Conservation (phyloP, 1,140 invertebrate species). For the Atta colombica region DNA sequence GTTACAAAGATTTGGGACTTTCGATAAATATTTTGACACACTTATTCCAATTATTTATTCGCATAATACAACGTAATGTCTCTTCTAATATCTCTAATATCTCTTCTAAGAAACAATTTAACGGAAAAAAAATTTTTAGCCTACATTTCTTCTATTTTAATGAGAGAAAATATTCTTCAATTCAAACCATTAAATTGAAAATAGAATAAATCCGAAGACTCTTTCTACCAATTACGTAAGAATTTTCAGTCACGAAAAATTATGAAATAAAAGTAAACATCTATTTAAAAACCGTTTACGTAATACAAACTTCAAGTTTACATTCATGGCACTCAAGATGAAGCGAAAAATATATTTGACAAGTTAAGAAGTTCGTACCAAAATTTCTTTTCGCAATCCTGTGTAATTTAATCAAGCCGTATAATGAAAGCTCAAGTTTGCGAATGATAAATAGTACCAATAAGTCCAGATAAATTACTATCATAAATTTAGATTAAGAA, state of each 20-base stretch:
- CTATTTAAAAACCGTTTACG: not conserved
- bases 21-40: conserved; percentile 16
- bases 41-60: not conserved
- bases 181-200: not conserved
- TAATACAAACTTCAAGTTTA: not conserved
- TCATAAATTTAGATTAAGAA: conserved; percentile 10
- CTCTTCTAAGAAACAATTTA: not conserved
- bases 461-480: conserved; percentile 34
- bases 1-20: conserved; percentile 20
- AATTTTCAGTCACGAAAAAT: not conserved
- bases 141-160: not conserved
- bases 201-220: not conserved
- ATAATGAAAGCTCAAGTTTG: conserved; percentile 9
- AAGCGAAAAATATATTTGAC: not conserved
- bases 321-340: not conserved
- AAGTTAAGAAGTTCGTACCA: not conserved
- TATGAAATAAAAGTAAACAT: not conserved
- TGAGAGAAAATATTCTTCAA: not conserved
- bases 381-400: not conserved
- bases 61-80: not conserved
- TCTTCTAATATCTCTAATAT: not conserved
- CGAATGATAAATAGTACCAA: conserved; percentile 11
- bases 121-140: not conserved
- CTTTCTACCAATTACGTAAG: conserved; percentile 16
- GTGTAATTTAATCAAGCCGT: conserved; percentile 5